Conservation (phyloP, 2,113 vertebrate species). For the Myotis lucifugus region DNA sequence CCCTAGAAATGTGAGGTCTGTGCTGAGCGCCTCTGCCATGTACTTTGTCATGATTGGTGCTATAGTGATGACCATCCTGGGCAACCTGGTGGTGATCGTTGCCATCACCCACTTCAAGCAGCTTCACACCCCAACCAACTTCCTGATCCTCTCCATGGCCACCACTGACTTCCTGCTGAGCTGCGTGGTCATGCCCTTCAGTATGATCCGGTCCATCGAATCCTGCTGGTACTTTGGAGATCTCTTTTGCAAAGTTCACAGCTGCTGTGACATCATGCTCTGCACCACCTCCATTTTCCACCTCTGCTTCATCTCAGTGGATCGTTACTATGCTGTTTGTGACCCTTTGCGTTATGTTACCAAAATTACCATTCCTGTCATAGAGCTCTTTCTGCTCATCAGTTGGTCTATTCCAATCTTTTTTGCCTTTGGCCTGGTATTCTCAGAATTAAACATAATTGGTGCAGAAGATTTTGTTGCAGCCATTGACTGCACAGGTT, state of each 20-base stretch:
- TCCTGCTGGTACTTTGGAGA: slow-evolving; percentile 57
- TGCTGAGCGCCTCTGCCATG: not conserved
- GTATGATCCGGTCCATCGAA: slow-evolving; percentile 71
- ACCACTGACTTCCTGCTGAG: slow-evolving; percentile 67
- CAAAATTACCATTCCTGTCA: slow-evolving; percentile 55
- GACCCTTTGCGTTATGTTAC: slow-evolving; percentile 69
- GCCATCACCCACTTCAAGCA: slow-evolving; percentile 72
- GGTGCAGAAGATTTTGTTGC: slow-evolving; percentile 52
- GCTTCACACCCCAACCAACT: slow-evolving; percentile 72
- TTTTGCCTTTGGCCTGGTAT: slow-evolving; percentile 72
- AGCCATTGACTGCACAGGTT: slow-evolving; percentile 47
- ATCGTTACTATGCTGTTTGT: slow-evolving; percentile 65
- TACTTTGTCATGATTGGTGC: not conserved
- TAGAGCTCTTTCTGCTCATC: slow-evolving; percentile 64
- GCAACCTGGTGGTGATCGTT: slow-evolving; percentile 57
- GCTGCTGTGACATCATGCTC: slow-evolving; percentile 62
- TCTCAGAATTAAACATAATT: slow-evolving; percentile 69
- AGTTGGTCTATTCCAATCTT: slow-evolving; percentile 64
- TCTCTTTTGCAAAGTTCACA: slow-evolving; percentile 70
- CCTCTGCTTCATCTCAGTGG: slow-evolving; percentile 76
- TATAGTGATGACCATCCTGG: slow-evolving; percentile 36
- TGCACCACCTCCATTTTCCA: slow-evolving; percentile 73
- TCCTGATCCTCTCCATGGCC: slow-evolving; percentile 72
- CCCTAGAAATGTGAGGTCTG: not conserved
- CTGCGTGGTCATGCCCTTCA: slow-evolving; percentile 61